Base-by-base conservation (phyloP, 2,888 invertebrate genomes). In the Cephus nigrinus region DNA sequence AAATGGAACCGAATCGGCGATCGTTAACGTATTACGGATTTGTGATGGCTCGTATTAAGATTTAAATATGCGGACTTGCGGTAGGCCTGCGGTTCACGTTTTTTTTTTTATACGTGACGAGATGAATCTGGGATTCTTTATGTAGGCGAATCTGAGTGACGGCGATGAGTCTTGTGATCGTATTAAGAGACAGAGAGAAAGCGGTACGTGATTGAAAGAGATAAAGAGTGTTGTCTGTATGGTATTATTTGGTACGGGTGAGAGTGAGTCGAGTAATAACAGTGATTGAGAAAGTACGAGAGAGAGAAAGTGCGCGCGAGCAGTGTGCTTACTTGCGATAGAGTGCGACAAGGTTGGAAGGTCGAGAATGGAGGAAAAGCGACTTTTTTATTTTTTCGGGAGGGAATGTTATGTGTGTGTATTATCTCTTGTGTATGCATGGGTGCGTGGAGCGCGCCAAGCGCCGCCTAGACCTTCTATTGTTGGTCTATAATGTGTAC, bases 401-500 rank as follows among this genome's bases (percentile, higher is more conserved):
- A 40, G 15, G 15, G 40, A 40, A 40, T 40, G 40, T 40, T 40
- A 40, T 40, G 40, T 40, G 40, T 40, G 40, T 40, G 40, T 40
- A 69, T 76, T 40, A 69, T 76, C 73, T 73, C 71, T 40, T 80
- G 82, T 82, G 83, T 84, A 82, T 85, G 81, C 82, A 82, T 82
- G 85, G 81, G 82, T 85, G 84, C 83, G 87, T 85, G 84, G 82
- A 86, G 87, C 85, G 88, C 88, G 90, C 87, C 84, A 87, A 87
- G 90, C 88, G 90, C 88, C 83, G 84, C 82, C 86, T 88, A 90
- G 91, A 91, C 91, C 90, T 89, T 88, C 89, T 90, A 91, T 91
- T 90, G 91, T 91, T 91, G 91, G 91, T 91, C 91, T 91, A 90
- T 91, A 91, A 91, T 88, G 90, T 91, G 91, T 91, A 91, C 91